Base-by-base conservation (phyloP, 2,113 vertebrate species). In the Periophthalmus modestus region DNA sequence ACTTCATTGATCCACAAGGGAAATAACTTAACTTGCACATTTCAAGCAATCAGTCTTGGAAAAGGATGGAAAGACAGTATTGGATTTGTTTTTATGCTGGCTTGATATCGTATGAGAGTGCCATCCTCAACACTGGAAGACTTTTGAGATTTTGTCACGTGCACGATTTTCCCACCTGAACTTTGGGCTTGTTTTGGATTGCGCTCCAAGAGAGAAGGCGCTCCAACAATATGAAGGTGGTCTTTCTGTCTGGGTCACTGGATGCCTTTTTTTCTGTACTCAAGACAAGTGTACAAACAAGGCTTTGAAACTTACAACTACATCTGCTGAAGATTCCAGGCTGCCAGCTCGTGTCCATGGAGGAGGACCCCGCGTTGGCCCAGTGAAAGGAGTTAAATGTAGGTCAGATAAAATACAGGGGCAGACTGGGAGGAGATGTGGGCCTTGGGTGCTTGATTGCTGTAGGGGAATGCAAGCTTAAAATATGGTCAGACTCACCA, bases 331-430 rank as follows among this genome's bases (percentile, higher is more conserved):
- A 69, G 77, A 73, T 65, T 54, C 66, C 69, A 1, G 24, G 39
- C 24, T 62, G 9, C 47, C 72, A 28, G 58, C 77, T 77, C 19
- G 39, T 19, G 59, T 76, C 71, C 43, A 36, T 48, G 74, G 71
- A 82, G 84, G 77, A 61, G 24, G 80, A 77, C 71, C 76, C 52
- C 19, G 16, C 46, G 0, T 83, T 75, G 74, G 79, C 82, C 75
- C 88, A 72, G 81, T 81, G 76, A 74, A 72, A 66, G 73, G 85
- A 79, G 82, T 88, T 76, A 84, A 93, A 93, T 92, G 87, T 92
- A 89, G 90, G 89, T 92, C 89, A 88, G 82, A 69, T 87, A 73
- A 89, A 89, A 84, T 75, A 80, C 68, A 68, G 85, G 84, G 72
- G 71, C 76, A 48, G 48, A 80, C 73, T 81, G 71, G 46, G 46